These are phyloP conservation scores for Sterrhoptilus dennistouni DNA, from an alignment of 2,113 vertebrate species.

Conservation along the genomic window DNA sequence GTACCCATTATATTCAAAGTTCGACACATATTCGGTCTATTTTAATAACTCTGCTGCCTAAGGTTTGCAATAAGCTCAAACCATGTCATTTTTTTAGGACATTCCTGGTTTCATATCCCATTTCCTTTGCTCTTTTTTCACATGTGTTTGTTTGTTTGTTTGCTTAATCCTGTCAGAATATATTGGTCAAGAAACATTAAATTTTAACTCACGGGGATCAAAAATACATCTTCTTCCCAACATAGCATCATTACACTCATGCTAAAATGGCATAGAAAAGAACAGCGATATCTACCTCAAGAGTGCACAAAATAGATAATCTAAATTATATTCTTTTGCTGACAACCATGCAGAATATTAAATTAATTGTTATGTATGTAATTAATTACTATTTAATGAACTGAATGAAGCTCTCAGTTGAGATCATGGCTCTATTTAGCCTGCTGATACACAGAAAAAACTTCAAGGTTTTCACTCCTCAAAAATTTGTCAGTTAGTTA, in stretches of 20 bases:
- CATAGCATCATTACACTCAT: background rate
- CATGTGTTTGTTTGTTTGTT: background rate
- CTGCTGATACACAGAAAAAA: background rate
- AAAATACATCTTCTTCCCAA: background rate
- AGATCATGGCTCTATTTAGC: background rate
- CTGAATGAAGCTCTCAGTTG: background rate
- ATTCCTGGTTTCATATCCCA: background rate
- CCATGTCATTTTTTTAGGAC: background rate
- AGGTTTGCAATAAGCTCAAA: background rate
- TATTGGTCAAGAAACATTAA: background rate
- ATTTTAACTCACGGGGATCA: background rate
- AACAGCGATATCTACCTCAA: background rate
- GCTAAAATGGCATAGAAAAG: background rate
- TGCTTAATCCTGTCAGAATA: background rate
- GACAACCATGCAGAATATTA: background rate
- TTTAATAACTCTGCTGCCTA: background rate
- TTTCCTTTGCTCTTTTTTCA: background rate
- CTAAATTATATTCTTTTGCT: background rate
- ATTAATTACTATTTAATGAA: background rate
- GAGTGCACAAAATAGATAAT: background rate
- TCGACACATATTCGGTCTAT: background rate
- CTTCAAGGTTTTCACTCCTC: background rate
- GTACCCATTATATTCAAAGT: background rate
- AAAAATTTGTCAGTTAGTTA: background rate
- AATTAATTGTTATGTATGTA: background rate